Base-by-base conservation (phyloP, 2,113 vertebrate species). In the Crypturellus undulatus region DNA sequence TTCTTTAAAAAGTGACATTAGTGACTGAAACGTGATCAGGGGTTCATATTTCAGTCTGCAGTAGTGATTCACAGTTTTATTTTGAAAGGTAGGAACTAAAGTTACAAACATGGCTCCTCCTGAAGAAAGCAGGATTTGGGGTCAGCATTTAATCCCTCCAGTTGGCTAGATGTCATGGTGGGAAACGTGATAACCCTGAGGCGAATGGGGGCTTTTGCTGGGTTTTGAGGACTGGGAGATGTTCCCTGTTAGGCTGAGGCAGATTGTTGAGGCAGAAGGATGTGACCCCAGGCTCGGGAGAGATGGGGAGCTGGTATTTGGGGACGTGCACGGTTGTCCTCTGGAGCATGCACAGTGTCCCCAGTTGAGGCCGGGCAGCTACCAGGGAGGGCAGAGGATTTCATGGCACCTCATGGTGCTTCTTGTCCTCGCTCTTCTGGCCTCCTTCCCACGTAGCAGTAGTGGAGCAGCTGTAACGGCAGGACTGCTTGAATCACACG, bases 261-360 rank as follows among this genome's bases (percentile, higher is more conserved):
- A 34, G 25, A 24, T 22, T 38, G 47, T 30, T 30, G 62, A 43
- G 22, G 36, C 21, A 62, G 40, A 40, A 49, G 21, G 34, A 22
- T 38, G 19, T 42, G 16, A 34, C 21, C 54, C 3, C 2, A 80
- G 16, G 24, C 40, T 8, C 28, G 40, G 2, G 25, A 42, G 30
- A 58, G 63, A 12, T 26, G 13, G 26, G 43, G 26, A 20, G 42
- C 21, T 38, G 49, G 7, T 43, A 6, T 43, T 43, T 62, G 8
- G 42, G 85, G 45, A 12, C 12, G 7, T 2, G 14, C 14, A 2
- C 1, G 0, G n/a, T 10, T 6, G 10, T 60, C 25, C 12, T 36
- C 62, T 49, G 21, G 34, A 54, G 52, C 52, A 15, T 16, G 28
- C 26, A 15, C 52, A 54, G 8, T 3, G 14, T 15, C 52, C 52